Conservation (phyloP, 2,797 vertebrate genomes). For the Gastrophryne carolinensis region DNA sequence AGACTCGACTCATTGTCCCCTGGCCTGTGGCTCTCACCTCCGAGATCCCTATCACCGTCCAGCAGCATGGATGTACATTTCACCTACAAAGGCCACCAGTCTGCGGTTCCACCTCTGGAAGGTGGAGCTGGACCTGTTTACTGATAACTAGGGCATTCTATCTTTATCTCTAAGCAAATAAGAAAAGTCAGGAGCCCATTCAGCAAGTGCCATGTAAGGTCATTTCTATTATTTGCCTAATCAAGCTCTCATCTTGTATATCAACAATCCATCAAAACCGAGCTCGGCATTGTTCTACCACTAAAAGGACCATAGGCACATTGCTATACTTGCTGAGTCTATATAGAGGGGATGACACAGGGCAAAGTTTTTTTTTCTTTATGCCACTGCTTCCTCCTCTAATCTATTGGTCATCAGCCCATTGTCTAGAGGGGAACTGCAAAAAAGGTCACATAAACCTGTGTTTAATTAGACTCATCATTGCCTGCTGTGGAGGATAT, state of each 20-base stretch:
- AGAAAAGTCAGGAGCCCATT: slow-evolving; percentile 56
- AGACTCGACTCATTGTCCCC: slow-evolving; percentile 70
- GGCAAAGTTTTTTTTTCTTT: slow-evolving; percentile 54
- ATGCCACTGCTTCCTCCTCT: slow-evolving; percentile 52
- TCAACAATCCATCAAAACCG: slow-evolving; percentile 79
- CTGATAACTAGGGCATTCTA: slow-evolving; percentile 52
- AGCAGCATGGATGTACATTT: slow-evolving; percentile 60
- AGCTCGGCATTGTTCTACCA: slow-evolving; percentile 74
- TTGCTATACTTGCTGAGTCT: slow-evolving; percentile 60
- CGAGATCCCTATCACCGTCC: slow-evolving; percentile 77
- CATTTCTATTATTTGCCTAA: slow-evolving; percentile 64
- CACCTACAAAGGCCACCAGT: slow-evolving; percentile 42
- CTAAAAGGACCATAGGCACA: slow-evolving; percentile 63
- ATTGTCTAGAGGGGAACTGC: slow-evolving; percentile 51
- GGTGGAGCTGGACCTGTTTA: slow-evolving; percentile 58
- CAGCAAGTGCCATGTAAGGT: slow-evolving; percentile 58
- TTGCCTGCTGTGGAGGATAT: background rate
- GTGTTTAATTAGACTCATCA: background rate
- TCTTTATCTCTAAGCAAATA: slow-evolving; percentile 64
- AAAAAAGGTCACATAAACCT: slow-evolving; percentile 36
- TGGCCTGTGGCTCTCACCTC: slow-evolving; percentile 57
- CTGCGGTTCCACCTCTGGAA: slow-evolving; percentile 36
- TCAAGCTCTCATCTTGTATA: slow-evolving; percentile 73
- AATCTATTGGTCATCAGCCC: slow-evolving; percentile 45
- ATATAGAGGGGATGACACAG: slow-evolving; percentile 68